Evolutionary conservation across 2,797 vertebrate species (phyloP).

Genomic region (Premnoplex brunnescens): DNA sequence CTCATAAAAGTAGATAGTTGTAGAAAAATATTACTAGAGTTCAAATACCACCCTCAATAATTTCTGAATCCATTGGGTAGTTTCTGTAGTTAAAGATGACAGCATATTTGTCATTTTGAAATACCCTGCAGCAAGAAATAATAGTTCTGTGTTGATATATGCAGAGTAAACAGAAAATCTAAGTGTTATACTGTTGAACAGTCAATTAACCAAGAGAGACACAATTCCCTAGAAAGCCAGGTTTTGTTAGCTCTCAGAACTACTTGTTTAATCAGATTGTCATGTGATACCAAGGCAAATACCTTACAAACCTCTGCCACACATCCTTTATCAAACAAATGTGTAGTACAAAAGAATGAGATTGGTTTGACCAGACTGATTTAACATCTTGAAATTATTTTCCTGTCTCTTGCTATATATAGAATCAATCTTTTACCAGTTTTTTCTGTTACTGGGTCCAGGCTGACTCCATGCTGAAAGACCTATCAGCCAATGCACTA

Average conservation of each 20-base stretch:
- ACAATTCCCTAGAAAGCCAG: slow-evolving; percentile 37
- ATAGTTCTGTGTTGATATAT: slow-evolving; percentile 8
- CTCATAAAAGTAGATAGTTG: neutral
- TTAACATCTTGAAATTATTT: neutral
- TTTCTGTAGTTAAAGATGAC: neutral
- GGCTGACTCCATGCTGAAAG: neutral
- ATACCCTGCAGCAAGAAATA: slow-evolving; percentile 22
- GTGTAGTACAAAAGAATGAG: neutral
- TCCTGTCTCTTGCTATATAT: neutral
- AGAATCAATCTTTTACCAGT: neutral
- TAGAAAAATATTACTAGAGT: neutral
- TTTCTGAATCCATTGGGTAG: neutral
- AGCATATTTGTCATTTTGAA: slow-evolving; percentile 38
- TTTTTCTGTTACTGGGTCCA: neutral
- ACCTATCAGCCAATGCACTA: neutral
- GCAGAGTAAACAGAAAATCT: slow-evolving; percentile 48
- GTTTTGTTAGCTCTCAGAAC: slow-evolving; percentile 39
- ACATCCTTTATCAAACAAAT: slow-evolving; percentile 11
- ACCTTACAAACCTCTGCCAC: neutral
- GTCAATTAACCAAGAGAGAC: slow-evolving; percentile 48
- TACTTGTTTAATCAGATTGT: slow-evolving; percentile 45
- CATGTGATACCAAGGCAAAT: slow-evolving; percentile 41
- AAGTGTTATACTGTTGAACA: slow-evolving; percentile 32
- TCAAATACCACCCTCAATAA: neutral
- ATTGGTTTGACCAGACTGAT: neutral